Conservation (phyloP, 1,140 invertebrate genomes). For the roundworm (Caenorhabditis elegans) region WBcel235 BX284605.5:8935001-8935500, state of each 20-base stretch:
- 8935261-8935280: neutral
- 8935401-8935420: neutral
- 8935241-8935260: neutral
- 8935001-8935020: too few relatives aligned
- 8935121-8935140: constrained; percentile 1
- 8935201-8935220: neutral
- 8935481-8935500: neutral
- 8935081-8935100: constrained; percentile 8
- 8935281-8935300: neutral
- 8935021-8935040: too few relatives aligned
- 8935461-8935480: neutral
- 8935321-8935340: neutral
- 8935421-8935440: neutral
- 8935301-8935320: constrained; percentile 22
- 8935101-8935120: constrained; percentile 23
- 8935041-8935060: neutral
- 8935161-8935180: neutral
- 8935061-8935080: neutral
- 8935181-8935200: constrained; percentile 13
- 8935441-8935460: too few relatives aligned
- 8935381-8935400: neutral
- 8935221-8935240: neutral
- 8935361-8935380: neutral
- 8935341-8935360: constrained; percentile 15
- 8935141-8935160: neutral